phyloP scores from a whole-genome alignment of 2,888 invertebrate species.

The Hedychridium roseum region DNA sequence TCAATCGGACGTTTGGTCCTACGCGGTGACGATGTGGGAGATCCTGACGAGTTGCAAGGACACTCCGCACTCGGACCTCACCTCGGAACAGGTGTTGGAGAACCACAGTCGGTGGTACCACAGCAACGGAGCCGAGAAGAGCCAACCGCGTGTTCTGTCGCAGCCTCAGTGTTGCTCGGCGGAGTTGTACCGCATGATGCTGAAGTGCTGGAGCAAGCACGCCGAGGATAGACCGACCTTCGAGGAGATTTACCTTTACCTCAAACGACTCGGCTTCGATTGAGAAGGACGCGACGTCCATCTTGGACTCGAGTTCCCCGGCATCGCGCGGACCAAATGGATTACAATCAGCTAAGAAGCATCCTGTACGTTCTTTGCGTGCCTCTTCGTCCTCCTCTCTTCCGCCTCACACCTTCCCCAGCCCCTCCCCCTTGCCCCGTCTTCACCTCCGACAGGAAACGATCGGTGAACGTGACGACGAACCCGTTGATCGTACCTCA shows the following conservation, averaged over 20 bases:
- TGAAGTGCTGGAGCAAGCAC: slow-evolving; percentile 89
- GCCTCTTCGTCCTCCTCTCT: no score
- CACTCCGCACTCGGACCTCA: slow-evolving; percentile 82
- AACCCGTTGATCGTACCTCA: no score
- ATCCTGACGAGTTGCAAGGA: slow-evolving; percentile 81
- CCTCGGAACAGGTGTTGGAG: slow-evolving; percentile 83
- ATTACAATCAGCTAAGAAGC: slow-evolving; percentile 53
- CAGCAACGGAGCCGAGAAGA: slow-evolving; percentile 63
- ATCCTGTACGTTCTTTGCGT: no score
- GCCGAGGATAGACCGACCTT: slow-evolving; percentile 84
- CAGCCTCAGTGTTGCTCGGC: slow-evolving; percentile 78
- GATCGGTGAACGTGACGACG: no score
- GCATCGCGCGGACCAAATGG: slow-evolving; percentile 41
- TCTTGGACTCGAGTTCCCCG: no score
- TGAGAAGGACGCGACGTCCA: slow-evolving; percentile 30
- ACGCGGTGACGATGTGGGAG: slow-evolving; percentile 91
- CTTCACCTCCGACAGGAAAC: no score
- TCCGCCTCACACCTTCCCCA: no score
- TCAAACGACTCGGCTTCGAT: slow-evolving; percentile 63
- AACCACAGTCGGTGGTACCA: slow-evolving; percentile 76
- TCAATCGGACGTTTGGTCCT: slow-evolving; percentile 91
- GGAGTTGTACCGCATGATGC: slow-evolving; percentile 91
- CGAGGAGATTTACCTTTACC: slow-evolving; percentile 86
- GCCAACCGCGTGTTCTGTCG: slow-evolving; percentile 67
- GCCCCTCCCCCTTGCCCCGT: no score